Evolutionary conservation across 2,797 vertebrate species (phyloP).

Genomic region (Phoebastria nigripes): DNA sequence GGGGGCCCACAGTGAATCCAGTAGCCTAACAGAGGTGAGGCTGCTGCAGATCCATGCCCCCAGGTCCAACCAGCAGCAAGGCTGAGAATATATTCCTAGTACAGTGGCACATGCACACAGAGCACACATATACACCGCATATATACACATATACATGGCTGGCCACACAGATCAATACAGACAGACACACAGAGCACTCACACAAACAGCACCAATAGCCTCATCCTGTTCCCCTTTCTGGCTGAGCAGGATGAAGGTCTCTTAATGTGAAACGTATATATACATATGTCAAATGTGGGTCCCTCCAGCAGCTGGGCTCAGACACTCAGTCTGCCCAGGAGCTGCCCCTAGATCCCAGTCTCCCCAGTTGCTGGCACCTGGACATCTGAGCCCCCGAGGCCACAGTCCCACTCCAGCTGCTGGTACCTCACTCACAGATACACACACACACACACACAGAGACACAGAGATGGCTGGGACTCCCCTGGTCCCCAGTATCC

Average conservation of each 20-base stretch:
- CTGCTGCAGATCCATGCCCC: background rate
- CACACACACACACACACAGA: background rate
- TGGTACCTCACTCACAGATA: background rate
- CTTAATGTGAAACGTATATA: background rate
- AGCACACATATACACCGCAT: background rate
- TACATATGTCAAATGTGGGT: background rate
- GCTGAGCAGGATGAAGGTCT: background rate
- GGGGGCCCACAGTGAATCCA: background rate
- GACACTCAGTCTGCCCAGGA: background rate
- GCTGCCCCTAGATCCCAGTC: too few relatives aligned
- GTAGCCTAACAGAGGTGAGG: background rate
- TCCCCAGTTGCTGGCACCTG: background rate
- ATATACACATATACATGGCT: background rate
- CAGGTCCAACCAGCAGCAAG: background rate
- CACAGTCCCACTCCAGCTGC: background rate
- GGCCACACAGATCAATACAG: background rate
- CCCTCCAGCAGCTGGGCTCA: background rate
- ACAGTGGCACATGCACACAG: background rate
- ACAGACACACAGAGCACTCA: background rate
- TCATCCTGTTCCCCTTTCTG: background rate
- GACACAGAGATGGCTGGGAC: background rate
- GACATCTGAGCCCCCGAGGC: fast-evolving
- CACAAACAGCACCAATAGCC: background rate
- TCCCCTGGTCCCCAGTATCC: background rate
- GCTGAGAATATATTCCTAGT: background rate